Conservation (phyloP, 2,888 invertebrate species). For the Plemyria rubiginata region DNA sequence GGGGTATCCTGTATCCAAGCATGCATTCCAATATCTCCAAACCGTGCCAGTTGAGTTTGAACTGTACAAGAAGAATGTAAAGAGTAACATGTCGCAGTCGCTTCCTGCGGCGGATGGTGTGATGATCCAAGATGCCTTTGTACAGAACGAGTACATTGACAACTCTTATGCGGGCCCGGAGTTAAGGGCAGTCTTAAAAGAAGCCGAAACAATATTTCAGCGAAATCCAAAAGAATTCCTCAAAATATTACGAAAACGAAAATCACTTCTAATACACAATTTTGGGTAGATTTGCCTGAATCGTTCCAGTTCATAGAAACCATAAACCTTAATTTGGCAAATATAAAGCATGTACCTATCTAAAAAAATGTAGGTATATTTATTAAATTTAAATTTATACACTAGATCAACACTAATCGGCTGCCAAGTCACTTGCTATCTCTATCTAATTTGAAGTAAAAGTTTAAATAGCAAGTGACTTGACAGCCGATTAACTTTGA, state of each 20-base stretch:
- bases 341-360: no score
- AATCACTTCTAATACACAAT: neutral
- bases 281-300: no score
- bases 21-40: constrained; percentile 11
- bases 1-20: constrained; percentile 17
- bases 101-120: constrained; percentile 5
- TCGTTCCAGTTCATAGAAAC: no score
- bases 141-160: constrained; percentile 4
- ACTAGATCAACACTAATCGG: no score
- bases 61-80: constrained; percentile 13
- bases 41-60: constrained; percentile 13
- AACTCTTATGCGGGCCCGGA: neutral
- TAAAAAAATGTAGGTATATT: no score
- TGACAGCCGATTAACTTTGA: no score
- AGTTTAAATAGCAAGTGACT: no score
- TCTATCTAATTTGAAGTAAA: no score
- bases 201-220: neutral
- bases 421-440: no score
- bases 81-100: neutral
- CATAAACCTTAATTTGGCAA: no score
- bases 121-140: constrained; percentile 11
- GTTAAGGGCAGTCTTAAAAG: neutral
- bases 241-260: neutral
- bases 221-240: neutral
- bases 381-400: no score